Evolutionary conservation across 2,797 vertebrate species (phyloP), one percentile per base, ranked within the genome.

Genomic region (Gephyroberyx darwinii): DNA sequence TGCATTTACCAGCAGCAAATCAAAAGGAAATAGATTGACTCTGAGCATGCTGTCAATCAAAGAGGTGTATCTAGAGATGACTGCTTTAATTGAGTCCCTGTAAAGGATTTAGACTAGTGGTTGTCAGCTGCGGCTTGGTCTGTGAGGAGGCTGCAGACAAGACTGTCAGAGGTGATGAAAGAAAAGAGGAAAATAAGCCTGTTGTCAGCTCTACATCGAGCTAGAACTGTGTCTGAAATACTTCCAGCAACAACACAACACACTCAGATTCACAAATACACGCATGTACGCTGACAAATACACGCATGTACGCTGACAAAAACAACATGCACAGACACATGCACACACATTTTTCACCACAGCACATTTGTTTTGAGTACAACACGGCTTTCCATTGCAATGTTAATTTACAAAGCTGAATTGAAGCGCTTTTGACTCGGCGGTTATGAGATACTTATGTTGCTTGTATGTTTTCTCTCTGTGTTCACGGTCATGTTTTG

Each of bases 381-480:
- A 26, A 3, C 26, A 4, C 0, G 26, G 26, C 26, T 26, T 26
- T 26, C 2, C 26, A 26, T 26, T 4, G 26, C 26, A 26, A 26
- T 26, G 33, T 35, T 8, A 35, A 6, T 35, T 35, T 35, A 35
- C 33, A 35, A 35, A 8, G 5, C 33, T 35, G 33, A 35, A 35
- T 35, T 35, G 5, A 35, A 35, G 33, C 33, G 7, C 33, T 5
- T 35, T 35, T 35, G 33, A 35, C 33, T 2, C 33, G 7, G 33
- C 5, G 33, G 33, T 35, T 35, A 35, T 8, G 7, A 35, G 1
- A 8, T 35, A 6, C 5, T 35, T 35, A 35, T 35, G 33, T 5
- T 35, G 33, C 33, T 35, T 26, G 26, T 76, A 71, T 52, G 41
- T 43, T 10, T 65, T 73, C 48, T 33, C 43, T 37, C 13, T 39